Conservation (phyloP, 2,113 vertebrate species). For the Myocastor coypus region DNA sequence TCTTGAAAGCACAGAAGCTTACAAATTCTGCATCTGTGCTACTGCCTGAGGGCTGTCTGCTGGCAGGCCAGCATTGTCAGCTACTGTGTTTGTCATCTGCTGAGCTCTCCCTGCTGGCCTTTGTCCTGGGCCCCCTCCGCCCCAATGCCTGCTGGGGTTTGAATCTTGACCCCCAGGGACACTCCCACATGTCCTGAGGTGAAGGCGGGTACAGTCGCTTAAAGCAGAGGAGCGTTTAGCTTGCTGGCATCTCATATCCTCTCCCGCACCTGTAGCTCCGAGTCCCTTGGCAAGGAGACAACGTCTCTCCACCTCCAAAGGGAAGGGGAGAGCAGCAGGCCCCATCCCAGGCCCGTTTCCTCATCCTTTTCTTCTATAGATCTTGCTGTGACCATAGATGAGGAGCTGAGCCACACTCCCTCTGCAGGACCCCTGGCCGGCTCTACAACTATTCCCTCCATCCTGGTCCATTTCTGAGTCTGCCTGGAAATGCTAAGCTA, state of each 20-base stretch:
- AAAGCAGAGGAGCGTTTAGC: not conserved
- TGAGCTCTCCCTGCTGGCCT: not conserved
- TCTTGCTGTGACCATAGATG: too few relatives aligned
- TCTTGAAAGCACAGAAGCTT: not conserved
- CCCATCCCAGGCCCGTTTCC: not conserved
- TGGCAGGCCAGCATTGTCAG: not conserved
- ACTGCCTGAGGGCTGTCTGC: fast-evolving
- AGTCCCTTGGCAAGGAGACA: not conserved
- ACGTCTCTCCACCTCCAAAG: not conserved
- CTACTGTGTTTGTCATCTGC: not conserved
- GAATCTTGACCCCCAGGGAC: not conserved
- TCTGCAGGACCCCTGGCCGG: not conserved
- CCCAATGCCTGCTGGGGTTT: not conserved
- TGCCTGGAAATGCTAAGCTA: not conserved
- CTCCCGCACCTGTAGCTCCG: too few relatives aligned
- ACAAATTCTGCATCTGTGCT: too few relatives aligned
- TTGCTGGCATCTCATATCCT: too few relatives aligned
- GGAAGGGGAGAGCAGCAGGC: not conserved
- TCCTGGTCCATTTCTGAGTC: not conserved
- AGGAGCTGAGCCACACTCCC: not conserved
- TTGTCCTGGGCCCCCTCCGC: not conserved
- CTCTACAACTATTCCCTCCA: not conserved
- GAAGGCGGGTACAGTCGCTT: not conserved
- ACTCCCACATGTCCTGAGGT: too few relatives aligned
- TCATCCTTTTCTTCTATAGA: not conserved